Conservation (phyloP, 2,888 invertebrate species). For the Volucella inflata region DNA sequence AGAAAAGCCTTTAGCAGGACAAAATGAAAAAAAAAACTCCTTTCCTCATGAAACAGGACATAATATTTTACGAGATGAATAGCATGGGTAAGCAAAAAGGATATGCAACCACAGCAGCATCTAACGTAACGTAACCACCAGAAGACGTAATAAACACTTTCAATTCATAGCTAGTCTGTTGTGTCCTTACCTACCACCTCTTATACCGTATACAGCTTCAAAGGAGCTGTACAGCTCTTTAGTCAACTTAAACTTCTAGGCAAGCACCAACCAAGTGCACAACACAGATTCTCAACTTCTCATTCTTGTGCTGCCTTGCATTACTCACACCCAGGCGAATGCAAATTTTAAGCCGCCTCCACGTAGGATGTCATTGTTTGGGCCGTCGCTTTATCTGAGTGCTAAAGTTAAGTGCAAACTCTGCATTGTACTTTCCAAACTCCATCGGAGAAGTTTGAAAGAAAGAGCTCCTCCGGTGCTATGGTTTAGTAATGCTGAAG, state of each 20-base stretch:
- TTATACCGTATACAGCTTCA: not conserved
- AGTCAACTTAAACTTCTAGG: not conserved
- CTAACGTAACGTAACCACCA: constrained; percentile 49
- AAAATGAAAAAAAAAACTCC: constrained; percentile 1
- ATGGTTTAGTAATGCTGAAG: not conserved
- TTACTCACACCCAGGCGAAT: constrained; percentile 41
- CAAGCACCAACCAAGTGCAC: constrained; percentile 37
- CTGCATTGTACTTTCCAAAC: constrained; percentile 56
- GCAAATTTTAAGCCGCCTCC: constrained; percentile 52
- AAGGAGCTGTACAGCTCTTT: not conserved
- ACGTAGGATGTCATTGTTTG: constrained; percentile 56
- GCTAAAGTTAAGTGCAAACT: constrained; percentile 65
- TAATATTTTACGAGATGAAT: constrained; percentile 57
- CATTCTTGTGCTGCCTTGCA: not conserved
- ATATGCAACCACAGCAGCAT: constrained; percentile 17
- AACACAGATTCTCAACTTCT: constrained; percentile 10
- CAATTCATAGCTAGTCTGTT: constrained; percentile 42
- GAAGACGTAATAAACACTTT: constrained; percentile 61
- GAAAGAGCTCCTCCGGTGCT: constrained; percentile 21
- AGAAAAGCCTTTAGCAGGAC: no score
- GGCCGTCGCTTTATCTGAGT: constrained; percentile 49
- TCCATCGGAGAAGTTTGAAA: constrained; percentile 31
- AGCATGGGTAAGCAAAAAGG: constrained; percentile 35
- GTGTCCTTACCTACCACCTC: not conserved
- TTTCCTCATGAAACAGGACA: constrained; percentile 27